Percentiles rank a stretch among this genome's conserved stretches.
Evolutionary conservation across 2,113 vertebrate species (phyloP).

Genomic region (Delphinapterus leucas): DNA sequence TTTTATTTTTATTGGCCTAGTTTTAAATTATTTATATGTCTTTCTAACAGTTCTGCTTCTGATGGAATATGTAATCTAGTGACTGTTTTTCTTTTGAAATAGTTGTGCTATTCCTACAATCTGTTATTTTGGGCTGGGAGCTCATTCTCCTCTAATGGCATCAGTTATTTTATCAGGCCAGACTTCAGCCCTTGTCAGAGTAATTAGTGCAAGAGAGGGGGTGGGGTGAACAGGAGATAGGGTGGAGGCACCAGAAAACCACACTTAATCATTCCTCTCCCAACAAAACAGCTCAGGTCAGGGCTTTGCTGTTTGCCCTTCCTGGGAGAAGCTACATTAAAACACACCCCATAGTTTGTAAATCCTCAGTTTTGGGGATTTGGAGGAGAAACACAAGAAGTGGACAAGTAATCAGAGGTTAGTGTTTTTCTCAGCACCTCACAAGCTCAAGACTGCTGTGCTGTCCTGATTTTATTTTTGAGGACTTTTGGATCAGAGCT

Average conservation of each 20-base stretch:
- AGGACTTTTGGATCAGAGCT: background rate
- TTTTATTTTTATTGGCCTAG: background rate
- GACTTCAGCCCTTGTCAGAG: background rate
- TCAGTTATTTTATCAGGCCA: background rate
- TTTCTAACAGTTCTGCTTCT: background rate
- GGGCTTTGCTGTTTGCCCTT: background rate
- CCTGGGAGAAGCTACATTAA: background rate
- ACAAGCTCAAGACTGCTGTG: background rate
- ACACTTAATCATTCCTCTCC: background rate
- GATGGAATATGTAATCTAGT: background rate
- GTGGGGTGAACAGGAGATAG: background rate
- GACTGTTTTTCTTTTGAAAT: background rate
- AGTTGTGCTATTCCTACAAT: background rate
- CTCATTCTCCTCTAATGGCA: background rate
- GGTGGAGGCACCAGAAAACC: background rate
- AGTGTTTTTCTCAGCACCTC: background rate
- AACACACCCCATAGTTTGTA: background rate
- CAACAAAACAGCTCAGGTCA: background rate
- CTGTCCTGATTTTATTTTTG: background rate
- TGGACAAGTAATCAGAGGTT: background rate
- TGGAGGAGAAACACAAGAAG: background rate
- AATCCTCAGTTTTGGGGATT: background rate
- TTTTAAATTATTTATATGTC: background rate
- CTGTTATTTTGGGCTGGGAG: background rate
- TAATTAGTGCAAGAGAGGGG: background rate